Evolutionary conservation across 2,113 vertebrate genomes (phyloP).

Genomic region (Pterophyllum scalare): DNA sequence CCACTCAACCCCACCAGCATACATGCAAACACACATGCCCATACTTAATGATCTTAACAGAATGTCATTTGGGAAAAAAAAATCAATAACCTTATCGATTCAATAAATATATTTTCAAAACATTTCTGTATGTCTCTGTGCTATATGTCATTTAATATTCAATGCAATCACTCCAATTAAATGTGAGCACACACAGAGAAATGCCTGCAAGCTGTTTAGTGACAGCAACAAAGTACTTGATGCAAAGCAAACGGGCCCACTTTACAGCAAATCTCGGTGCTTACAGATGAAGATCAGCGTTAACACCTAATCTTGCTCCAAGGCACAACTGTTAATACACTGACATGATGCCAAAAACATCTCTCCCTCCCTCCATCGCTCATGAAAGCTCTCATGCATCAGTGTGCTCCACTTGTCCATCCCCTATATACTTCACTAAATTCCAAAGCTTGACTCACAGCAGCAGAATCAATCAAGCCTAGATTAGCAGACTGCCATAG

Average conservation of each 20-base stretch:
- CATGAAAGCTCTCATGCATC: background rate
- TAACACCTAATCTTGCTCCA: slow-evolving; percentile 38
- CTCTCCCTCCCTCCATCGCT: background rate
- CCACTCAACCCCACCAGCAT: background rate
- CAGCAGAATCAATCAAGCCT: background rate
- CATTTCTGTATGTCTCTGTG: background rate
- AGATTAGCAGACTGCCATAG: background rate
- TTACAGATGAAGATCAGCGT: slow-evolving; percentile 43
- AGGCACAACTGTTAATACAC: slow-evolving; percentile 21
- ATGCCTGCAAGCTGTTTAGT: slow-evolving; percentile 28
- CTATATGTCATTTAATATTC: slow-evolving; percentile 4
- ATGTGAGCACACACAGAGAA: slow-evolving; percentile 3
- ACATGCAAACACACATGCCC: background rate
- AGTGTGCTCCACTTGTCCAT: background rate
- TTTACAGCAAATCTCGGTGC: slow-evolving; percentile 27
- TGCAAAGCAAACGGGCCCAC: background rate
- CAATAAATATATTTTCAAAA: slow-evolving; percentile 7
- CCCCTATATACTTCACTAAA: background rate
- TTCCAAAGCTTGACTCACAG: slow-evolving; percentile 15
- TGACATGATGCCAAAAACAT: slow-evolving; percentile 27
- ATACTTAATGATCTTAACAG: background rate
- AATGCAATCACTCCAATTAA: background rate
- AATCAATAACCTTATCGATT: background rate
- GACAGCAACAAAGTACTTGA: slow-evolving; percentile 21
- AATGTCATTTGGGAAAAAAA: background rate